These are phyloP conservation scores for Rhopalosiphum nymphaeae DNA, from an alignment of 2,888 invertebrate species.

Conservation along the genomic window DNA sequence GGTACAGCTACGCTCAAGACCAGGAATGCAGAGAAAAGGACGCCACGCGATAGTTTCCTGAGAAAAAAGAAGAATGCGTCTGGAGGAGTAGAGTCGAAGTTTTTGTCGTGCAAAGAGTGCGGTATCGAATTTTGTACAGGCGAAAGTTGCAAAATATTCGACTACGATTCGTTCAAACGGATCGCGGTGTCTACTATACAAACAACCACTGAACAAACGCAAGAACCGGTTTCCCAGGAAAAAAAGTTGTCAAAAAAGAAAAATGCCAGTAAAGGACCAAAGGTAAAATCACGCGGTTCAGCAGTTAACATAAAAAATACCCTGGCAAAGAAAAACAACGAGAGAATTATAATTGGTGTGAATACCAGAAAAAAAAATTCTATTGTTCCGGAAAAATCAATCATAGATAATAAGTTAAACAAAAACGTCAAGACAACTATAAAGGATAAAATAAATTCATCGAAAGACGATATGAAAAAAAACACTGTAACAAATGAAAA, in stretches of 20 bases:
- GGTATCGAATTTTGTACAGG: slow-evolving; percentile 89
- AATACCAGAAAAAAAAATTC: slow-evolving; percentile 32
- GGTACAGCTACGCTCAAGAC: slow-evolving; percentile 84
- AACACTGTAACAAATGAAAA: neutral
- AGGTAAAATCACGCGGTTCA: neutral
- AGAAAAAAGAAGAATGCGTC: slow-evolving; percentile 84
- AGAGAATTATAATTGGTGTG: slow-evolving; percentile 23
- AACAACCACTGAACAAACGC: neutral
- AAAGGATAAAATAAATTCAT: neutral
- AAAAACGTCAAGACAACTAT: neutral
- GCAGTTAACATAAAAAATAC: neutral
- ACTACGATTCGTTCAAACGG: slow-evolving; percentile 72
- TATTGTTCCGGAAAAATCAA: neutral
- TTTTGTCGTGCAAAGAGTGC: slow-evolving; percentile 83
- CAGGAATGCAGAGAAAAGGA: slow-evolving; percentile 79
- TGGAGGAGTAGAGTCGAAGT: slow-evolving; percentile 83
- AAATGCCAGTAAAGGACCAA: neutral
- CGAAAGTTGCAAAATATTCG: slow-evolving; percentile 74
- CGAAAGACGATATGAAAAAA: neutral
- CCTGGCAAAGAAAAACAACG: neutral
- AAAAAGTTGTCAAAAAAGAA: slow-evolving; percentile 41
- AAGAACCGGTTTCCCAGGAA: neutral
- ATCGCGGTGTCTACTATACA: neutral
- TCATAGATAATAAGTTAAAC: neutral
- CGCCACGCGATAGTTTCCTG: slow-evolving; percentile 75